Evolutionary conservation across 2,888 invertebrate genomes (phyloP), one percentile per base, ranked within the genome.

Genomic region (Calameuta idolon): DNA sequence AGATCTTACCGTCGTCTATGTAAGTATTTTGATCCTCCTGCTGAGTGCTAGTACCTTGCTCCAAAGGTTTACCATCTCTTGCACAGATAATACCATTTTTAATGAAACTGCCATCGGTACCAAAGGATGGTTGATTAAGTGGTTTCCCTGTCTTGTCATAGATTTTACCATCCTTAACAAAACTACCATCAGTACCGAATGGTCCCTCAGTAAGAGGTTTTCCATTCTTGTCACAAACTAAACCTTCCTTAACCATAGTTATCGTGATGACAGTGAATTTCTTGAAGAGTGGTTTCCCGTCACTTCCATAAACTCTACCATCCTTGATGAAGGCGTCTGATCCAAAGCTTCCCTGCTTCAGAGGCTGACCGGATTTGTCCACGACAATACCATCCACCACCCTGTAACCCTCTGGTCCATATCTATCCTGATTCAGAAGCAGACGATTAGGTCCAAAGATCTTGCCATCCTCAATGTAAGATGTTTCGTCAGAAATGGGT

Each of bases 11-110:
- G 3, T 78, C 76, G 31, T 78, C 73, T 34, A 78, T 76, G 33
- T 78, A 78, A 40, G 86, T 89, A 11, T 15, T 76, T 34, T 78
- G 78, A 69, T 78, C 78, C 31, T 78, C 78, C 12, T 79, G 34
- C 2, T 76, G 74, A 33, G 40, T 69, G 12, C 31, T 71, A 34
- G 71, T 12, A 4, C 74, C 79, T 55, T 79, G 76, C 33, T 79
- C 79, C 40, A 77, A 37, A 15, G 79, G 75, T 69, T 77, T 77
- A 11, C 77, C 80, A 69, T 78, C 76, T 34, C 75, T 75, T 12
- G 76, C 76, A 73, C 73, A 80, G 40, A 69, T 78, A 3, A 78
- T 75, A 68, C 78, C 78, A 31, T 78, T 69, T 69, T 78, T 78
- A 12, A 78, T 78, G 73, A 71, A 78, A 71, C 78, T 78, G 3